Percentiles rank a stretch among this genome's conserved stretches.
These are phyloP conservation scores for Sinonovacula constricta DNA, from an alignment of 1,140 invertebrate genomes.

Conservation along the genomic window DNA sequence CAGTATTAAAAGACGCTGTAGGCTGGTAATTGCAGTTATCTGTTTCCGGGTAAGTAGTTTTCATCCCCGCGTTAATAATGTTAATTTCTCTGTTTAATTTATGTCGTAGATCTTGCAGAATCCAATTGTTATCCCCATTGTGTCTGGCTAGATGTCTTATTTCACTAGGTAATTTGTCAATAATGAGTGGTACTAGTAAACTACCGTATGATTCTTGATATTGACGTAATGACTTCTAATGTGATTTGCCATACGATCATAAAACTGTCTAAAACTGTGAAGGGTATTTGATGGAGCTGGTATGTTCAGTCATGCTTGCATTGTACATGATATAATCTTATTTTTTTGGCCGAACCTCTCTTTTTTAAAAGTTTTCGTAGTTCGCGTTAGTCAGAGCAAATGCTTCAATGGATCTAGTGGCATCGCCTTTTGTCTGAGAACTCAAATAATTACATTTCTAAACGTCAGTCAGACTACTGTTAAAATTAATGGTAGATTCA, in stretches of 20 bases:
- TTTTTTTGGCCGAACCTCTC: slow-evolving; percentile 49
- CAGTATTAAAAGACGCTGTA: no score
- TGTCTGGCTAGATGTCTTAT: slow-evolving; percentile 3
- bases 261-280: slow-evolving; percentile 30
- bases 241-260: slow-evolving; percentile 35
- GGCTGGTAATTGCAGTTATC: no score
- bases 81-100: slow-evolving; percentile 1
- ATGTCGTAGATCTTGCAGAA: neutral
- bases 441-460: no score
- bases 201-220: neutral
- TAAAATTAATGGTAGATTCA: no score
- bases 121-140: neutral
- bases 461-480: no score
- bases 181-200: slow-evolving; percentile 5
- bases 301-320: slow-evolving; percentile 37
- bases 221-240: slow-evolving; percentile 4
- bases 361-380: no score
- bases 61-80: slow-evolving; percentile 14
- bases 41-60: no score
- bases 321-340: slow-evolving; percentile 47
- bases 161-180: slow-evolving; percentile 1
- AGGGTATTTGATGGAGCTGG: slow-evolving; percentile 17
- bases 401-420: no score
- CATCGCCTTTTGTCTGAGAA: no score
- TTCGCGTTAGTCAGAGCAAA: no score